These are phyloP conservation scores for Bradysia coprophila DNA, from an alignment of 1,140 invertebrate species.

Conservation along the genomic window DNA sequence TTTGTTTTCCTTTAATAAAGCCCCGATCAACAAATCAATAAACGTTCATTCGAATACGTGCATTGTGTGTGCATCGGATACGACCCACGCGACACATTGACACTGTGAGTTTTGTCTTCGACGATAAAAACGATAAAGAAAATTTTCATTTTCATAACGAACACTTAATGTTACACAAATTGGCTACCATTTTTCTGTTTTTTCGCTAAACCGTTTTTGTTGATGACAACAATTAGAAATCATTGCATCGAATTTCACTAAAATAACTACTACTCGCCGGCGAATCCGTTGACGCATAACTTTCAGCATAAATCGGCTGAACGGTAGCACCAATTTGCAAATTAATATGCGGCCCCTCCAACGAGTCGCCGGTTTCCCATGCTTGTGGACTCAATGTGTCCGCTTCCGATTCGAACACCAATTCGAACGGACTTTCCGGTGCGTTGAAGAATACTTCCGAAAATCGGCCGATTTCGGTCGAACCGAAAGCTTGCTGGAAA, in stretches of 20 bases:
- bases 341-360: constrained; percentile 3
- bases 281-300: constrained; percentile 1
- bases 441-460: constrained; percentile 28
- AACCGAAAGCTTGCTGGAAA: constrained; percentile 58
- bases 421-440: background rate
- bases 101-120: no score
- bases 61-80: no score
- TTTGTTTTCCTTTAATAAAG: no score
- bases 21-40: no score
- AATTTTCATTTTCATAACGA: no score
- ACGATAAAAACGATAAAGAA: no score
- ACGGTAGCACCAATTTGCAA: background rate
- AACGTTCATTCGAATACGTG: no score
- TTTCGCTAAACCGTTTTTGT: no score
- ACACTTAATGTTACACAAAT: no score
- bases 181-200: no score
- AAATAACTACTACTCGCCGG: constrained; percentile 1
- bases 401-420: background rate
- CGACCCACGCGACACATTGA: no score
- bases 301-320: constrained; percentile 1
- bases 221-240: no score
- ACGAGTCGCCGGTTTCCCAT: constrained; percentile 3
- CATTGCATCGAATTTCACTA: background rate
- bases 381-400: constrained; percentile 4
- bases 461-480: constrained; percentile 56